These are phyloP conservation scores for Ylistrum balloti DNA, from an alignment of 1,140 invertebrate genomes.

Conservation along the genomic window DNA sequence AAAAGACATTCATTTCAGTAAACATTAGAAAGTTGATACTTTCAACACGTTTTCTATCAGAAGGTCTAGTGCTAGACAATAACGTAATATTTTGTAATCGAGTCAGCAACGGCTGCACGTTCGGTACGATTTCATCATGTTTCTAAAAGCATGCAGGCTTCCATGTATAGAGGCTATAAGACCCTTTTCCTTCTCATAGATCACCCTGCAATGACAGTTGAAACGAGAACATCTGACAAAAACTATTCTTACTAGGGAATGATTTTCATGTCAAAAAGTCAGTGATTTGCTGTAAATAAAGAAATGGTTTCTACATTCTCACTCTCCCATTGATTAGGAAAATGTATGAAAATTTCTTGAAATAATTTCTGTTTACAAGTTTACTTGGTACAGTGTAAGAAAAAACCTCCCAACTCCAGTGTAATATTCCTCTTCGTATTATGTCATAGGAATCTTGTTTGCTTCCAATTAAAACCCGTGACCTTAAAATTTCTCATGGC, in stretches of 20 bases:
- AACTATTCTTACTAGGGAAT: background rate
- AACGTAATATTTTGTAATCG: background rate
- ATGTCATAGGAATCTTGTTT: too few relatives aligned
- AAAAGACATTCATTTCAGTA: background rate
- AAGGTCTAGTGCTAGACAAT: background rate
- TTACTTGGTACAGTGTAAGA: too few relatives aligned
- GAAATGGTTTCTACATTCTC: background rate
- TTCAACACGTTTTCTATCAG: background rate
- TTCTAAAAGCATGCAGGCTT: background rate
- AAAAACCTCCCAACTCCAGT: too few relatives aligned
- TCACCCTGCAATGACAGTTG: background rate
- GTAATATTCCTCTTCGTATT: too few relatives aligned
- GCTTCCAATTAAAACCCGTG: too few relatives aligned
- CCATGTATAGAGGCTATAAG: background rate
- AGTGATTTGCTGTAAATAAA: background rate
- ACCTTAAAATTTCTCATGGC: too few relatives aligned
- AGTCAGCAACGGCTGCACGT: background rate
- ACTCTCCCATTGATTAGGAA: too few relatives aligned
- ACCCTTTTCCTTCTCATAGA: background rate
- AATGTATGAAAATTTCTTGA: too few relatives aligned
- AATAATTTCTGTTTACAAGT: too few relatives aligned
- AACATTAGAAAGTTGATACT: constrained; percentile 21
- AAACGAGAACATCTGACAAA: background rate
- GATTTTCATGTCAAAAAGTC: background rate
- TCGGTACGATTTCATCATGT: background rate